These are phyloP conservation scores for Ranitomeya variabilis DNA, from an alignment of 2,113 vertebrate genomes.

Conservation along the genomic window DNA sequence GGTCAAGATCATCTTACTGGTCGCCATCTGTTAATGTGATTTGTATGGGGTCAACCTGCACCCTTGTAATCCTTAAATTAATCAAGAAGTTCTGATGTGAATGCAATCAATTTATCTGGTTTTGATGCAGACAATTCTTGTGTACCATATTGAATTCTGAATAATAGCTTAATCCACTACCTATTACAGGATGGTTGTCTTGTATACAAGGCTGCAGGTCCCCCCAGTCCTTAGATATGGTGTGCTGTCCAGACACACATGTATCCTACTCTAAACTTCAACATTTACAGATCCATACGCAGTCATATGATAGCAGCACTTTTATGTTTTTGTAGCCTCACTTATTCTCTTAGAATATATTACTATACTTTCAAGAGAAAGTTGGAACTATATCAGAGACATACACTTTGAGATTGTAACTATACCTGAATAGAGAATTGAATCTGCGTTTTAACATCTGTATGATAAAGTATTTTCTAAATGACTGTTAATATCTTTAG, in stretches of 20 bases:
- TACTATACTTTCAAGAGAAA: background rate
- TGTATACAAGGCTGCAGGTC: conserved; percentile 2
- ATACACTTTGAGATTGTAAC: background rate
- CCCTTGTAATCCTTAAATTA: conserved; percentile 15
- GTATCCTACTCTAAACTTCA: background rate
- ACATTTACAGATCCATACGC: background rate
- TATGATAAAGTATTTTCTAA: background rate
- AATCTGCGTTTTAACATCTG: conserved; percentile 6
- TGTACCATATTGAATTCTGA: background rate
- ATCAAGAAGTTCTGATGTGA: background rate
- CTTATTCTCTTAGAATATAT: conserved; percentile 12
- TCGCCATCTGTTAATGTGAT: conserved; percentile 19
- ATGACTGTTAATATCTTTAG: conserved; percentile 5
- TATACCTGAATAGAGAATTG: background rate
- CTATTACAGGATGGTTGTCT: background rate
- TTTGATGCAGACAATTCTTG: background rate
- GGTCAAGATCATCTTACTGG: background rate
- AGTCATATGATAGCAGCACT: background rate
- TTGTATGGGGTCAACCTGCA: conserved; percentile 11
- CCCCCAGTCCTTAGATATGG: background rate
- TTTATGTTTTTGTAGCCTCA: conserved; percentile 10
- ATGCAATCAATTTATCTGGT: background rate
- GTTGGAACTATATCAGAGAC: background rate
- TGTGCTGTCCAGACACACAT: background rate
- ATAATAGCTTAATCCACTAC: background rate